Percentiles rank a stretch among this genome's conserved stretches.
phyloP scores from a whole-genome alignment of 2,797 vertebrate genomes.

The Glossophaga mutica region DNA sequence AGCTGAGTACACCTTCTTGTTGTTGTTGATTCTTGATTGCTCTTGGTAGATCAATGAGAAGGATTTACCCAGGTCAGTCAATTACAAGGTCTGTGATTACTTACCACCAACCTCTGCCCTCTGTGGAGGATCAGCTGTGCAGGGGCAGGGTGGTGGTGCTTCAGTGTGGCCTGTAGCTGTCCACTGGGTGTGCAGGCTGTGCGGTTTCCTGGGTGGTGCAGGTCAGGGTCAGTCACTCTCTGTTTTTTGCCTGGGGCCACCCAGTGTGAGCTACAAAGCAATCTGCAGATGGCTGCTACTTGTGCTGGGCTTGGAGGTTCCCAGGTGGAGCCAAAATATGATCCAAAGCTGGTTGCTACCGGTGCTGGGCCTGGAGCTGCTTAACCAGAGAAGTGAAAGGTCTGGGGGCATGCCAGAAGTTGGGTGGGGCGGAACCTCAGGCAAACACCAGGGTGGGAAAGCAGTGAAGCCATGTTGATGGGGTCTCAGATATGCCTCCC shows the following conservation, averaged over 20 bases:
- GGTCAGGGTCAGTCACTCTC: background rate
- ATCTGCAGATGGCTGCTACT: background rate
- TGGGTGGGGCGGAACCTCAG: background rate
- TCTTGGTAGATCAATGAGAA: background rate
- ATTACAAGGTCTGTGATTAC: background rate
- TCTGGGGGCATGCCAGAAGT: background rate
- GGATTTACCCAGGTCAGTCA: background rate
- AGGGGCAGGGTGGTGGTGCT: background rate
- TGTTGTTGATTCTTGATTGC: background rate
- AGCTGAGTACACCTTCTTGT: background rate
- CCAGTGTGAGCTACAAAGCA: background rate
- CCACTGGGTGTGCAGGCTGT: background rate
- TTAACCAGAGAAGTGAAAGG: background rate
- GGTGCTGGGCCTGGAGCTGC: background rate
- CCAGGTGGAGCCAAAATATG: background rate
- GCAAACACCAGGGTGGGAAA: background rate
- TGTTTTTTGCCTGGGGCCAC: background rate
- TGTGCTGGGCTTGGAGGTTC: background rate
- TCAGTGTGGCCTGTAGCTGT: background rate
- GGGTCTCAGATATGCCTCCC: background rate
- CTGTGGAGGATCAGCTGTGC: background rate
- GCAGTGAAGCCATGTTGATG: background rate
- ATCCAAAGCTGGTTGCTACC: background rate
- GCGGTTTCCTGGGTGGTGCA: background rate
- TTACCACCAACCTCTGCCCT: background rate